Evolutionary conservation across 2,888 invertebrate species (phyloP).

Genomic region (Onthophagus sagittarius): DNA sequence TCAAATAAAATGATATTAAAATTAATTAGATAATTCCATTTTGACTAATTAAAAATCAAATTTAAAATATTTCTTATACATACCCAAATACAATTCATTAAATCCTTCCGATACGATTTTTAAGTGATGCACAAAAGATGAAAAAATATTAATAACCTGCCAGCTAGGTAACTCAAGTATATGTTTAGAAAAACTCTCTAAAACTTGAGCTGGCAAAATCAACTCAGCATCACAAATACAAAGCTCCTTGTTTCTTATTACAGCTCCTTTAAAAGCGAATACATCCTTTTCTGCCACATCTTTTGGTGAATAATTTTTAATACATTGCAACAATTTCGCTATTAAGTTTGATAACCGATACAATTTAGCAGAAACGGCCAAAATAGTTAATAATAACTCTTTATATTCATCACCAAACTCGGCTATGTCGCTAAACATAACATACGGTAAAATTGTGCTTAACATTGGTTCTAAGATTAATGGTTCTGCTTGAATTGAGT

Average conservation of each 20-base stretch:
- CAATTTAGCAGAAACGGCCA: constrained; percentile 43
- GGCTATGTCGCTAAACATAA: constrained; percentile 34
- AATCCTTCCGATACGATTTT: constrained; percentile 25
- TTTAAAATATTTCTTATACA: background rate
- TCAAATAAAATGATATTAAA: no score
- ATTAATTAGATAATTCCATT: background rate
- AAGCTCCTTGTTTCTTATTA: background rate
- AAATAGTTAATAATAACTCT: constrained; percentile 35
- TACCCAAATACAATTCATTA: constrained; percentile 21
- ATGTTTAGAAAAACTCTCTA: constrained; percentile 38
- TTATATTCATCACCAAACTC: constrained; percentile 33
- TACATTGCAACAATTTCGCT: constrained; percentile 37
- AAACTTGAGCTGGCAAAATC: constrained; percentile 38
- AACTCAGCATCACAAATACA: constrained; percentile 26
- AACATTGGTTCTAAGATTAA: constrained; percentile 38
- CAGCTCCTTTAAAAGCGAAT: background rate
- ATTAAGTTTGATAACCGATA: constrained; percentile 43
- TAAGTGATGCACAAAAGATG: constrained; percentile 40
- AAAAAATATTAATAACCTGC: constrained; percentile 43
- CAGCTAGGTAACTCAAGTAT: constrained; percentile 39
- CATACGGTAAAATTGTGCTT: constrained; percentile 35
- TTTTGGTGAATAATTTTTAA: constrained; percentile 31
- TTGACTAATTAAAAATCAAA: background rate
- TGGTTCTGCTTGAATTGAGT: constrained; percentile 40
- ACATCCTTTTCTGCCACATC: background rate